Conservation (phyloP, 53 echinoderm and acorn worm genomes). For the Stichopus horrens region DNA sequence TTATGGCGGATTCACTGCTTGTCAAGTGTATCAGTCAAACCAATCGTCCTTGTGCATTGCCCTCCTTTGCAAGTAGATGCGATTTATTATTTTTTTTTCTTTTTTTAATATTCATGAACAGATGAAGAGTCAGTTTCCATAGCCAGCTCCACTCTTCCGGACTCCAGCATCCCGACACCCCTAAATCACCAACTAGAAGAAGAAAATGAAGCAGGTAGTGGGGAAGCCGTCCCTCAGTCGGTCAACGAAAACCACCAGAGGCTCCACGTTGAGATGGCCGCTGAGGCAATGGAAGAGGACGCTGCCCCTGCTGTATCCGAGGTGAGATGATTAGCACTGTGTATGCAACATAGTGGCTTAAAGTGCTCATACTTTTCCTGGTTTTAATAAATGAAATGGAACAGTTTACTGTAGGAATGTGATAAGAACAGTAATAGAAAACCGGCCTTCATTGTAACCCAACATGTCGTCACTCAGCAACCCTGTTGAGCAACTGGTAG, state of each 20-base stretch:
- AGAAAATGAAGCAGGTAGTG: background rate
- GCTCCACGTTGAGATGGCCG: background rate
- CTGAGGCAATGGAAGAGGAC: background rate
- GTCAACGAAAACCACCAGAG: constrained; percentile 48
- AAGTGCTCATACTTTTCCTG: too few relatives aligned
- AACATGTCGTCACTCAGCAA: too few relatives aligned
- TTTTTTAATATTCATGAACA: constrained; percentile 41
- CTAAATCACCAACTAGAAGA: constrained; percentile 40
- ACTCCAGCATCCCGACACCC: constrained; percentile 67
- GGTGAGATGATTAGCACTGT: background rate
- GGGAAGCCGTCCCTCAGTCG: constrained; percentile 57
- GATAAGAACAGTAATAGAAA: too few relatives aligned
- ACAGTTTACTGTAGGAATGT: too few relatives aligned
- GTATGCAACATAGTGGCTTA: too few relatives aligned
- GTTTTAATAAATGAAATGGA: too few relatives aligned
- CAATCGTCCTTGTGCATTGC: too few relatives aligned
- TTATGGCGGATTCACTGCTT: too few relatives aligned
- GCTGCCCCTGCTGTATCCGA: background rate
- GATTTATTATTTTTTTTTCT: background rate
- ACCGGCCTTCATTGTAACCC: too few relatives aligned
- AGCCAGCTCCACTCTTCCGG: constrained; percentile 64
- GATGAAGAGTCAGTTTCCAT: constrained; percentile 62
- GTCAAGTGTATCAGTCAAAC: too few relatives aligned
- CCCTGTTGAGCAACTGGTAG: too few relatives aligned
- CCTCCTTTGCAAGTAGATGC: too few relatives aligned